phyloP scores from a whole-genome alignment of 2,113 vertebrate species.

The Protobothrops mucrosquamatus region DNA sequence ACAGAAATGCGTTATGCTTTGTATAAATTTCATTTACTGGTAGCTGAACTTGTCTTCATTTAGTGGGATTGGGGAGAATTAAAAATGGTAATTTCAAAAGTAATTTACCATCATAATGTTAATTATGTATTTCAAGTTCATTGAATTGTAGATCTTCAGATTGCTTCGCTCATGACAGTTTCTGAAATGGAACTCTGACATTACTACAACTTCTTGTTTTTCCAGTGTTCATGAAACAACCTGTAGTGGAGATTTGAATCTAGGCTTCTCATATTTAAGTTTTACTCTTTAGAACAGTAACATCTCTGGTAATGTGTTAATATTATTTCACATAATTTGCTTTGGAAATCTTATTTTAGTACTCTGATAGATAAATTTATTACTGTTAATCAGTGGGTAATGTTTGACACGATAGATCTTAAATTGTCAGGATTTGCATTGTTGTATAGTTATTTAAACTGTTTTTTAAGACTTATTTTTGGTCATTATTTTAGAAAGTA shows the following conservation, averaged over 20 bases:
- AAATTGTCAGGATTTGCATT: conserved; percentile 36
- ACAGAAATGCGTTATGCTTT: conserved; percentile 7
- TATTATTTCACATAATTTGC: background rate
- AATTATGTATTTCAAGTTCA: background rate
- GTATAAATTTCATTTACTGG: conserved; percentile 15
- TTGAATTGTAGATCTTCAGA: background rate
- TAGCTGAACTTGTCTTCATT: background rate
- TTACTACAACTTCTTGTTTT: background rate
- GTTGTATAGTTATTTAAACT: conserved; percentile 26
- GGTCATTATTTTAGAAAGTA: conserved; percentile 84
- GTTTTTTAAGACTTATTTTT: conserved; percentile 69
- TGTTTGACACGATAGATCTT: conserved; percentile 24
- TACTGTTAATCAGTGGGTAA: background rate
- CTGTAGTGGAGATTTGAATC: background rate
- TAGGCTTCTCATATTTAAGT: background rate
- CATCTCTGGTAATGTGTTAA: conserved; percentile 5
- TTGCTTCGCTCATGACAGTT: background rate
- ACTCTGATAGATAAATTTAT: background rate
- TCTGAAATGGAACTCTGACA: background rate
- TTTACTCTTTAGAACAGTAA: background rate
- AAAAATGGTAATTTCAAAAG: background rate
- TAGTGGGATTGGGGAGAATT: background rate
- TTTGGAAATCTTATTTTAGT: background rate
- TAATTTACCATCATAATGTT: background rate
- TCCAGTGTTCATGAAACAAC: background rate